Evolutionary conservation across 2,888 invertebrate genomes (phyloP).

Genomic region (Acleris emargana): DNA sequence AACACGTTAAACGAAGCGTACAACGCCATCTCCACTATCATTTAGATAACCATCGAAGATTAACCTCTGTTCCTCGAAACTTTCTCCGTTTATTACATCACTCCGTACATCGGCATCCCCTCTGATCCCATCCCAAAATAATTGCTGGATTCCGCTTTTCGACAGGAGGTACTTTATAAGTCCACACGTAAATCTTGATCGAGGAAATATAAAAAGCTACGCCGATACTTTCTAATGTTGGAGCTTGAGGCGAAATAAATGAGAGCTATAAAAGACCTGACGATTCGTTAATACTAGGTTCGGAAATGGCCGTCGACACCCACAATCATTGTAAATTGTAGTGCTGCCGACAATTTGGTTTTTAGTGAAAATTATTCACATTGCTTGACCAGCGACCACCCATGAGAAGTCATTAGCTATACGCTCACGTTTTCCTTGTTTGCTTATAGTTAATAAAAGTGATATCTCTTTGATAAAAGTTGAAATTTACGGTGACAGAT

Average conservation of each 20-base stretch:
- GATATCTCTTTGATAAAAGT: conserved; percentile 4
- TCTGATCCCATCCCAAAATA: conserved; percentile 58
- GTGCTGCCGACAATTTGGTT: conserved; percentile 28
- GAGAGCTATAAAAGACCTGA: conserved; percentile 66
- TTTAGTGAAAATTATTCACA: conserved; percentile 30
- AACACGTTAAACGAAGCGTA: conserved; percentile 29
- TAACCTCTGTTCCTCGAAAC: conserved; percentile 49
- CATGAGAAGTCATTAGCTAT: conserved; percentile 13
- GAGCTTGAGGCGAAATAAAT: conserved; percentile 72
- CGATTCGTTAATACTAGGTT: conserved; percentile 54
- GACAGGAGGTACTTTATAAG: conserved; percentile 49
- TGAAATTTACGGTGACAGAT: conserved; percentile 10
- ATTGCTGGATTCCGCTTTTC: conserved; percentile 57
- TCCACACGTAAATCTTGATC: conserved; percentile 73
- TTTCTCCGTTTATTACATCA: conserved; percentile 63
- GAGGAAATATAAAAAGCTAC: conserved; percentile 52
- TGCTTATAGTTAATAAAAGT: conserved; percentile 7
- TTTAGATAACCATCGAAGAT: conserved; percentile 51
- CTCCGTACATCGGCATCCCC: conserved; percentile 48
- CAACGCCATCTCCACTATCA: conserved; percentile 41
- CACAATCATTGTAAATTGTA: conserved; percentile 40
- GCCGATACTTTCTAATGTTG: conserved; percentile 78
- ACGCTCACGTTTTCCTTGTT: conserved; percentile 4
- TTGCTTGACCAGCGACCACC: conserved; percentile 24
- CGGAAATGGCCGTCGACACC: conserved; percentile 46